phyloP scores from a whole-genome alignment of 2,113 vertebrate species.

The Corapipo altera region DNA sequence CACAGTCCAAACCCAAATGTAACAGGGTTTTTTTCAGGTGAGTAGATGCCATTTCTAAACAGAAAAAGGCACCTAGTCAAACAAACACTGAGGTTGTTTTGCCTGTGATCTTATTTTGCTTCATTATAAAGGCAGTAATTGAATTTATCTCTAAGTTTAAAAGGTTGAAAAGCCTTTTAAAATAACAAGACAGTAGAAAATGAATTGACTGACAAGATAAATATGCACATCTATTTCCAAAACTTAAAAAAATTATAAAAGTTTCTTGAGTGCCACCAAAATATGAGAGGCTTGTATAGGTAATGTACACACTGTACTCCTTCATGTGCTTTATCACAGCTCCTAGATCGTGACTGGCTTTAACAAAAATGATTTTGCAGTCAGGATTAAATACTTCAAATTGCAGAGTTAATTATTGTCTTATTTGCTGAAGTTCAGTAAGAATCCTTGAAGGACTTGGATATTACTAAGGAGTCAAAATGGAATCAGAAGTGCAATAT shows the following conservation, averaged over 20 bases:
- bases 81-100: conserved; percentile 2
- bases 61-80: neutral
- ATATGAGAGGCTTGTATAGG: neutral
- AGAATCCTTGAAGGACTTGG: conserved; percentile 29
- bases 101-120: conserved; percentile 1
- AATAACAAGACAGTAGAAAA: neutral
- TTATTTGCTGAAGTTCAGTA: conserved; percentile 25
- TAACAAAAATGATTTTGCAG: conserved; percentile 36
- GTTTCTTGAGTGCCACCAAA: conserved; percentile 5
- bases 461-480: neutral
- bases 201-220: neutral
- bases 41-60: neutral
- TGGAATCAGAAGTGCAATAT: neutral
- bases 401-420: conserved; percentile 23
- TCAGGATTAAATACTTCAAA: conserved; percentile 22
- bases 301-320: neutral
- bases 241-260: conserved; percentile 3
- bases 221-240: conserved; percentile 16
- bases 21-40: neutral
- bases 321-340: neutral
- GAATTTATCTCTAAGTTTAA: conserved; percentile 13
- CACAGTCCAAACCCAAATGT: neutral
- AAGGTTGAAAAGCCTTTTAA: neutral
- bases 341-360: neutral
- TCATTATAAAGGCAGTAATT: neutral